Conservation (phyloP, 2,888 invertebrate genomes). For the Caradrina kadenii region DNA sequence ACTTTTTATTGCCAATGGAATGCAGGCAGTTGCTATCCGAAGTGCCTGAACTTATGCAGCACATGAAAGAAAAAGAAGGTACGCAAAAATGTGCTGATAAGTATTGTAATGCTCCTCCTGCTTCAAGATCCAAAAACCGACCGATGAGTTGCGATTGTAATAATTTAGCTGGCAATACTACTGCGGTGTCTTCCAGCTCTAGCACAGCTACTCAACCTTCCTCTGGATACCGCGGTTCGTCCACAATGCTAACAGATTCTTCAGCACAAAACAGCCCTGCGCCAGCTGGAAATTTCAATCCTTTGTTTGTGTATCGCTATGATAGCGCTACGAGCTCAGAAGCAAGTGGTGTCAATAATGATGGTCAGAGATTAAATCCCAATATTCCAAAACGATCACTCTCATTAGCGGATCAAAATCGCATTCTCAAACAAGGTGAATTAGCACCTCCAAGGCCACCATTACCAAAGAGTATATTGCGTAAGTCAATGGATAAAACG, state of each 20-base stretch:
- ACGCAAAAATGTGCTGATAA: slow-evolving; percentile 79
- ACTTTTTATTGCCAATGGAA: slow-evolving; percentile 96
- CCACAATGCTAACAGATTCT: slow-evolving; percentile 95
- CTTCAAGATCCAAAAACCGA: slow-evolving; percentile 90
- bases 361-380: slow-evolving; percentile 86
- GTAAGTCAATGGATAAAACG: slow-evolving; percentile 91
- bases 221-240: slow-evolving; percentile 96
- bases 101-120: slow-evolving; percentile 84
- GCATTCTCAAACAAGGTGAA: slow-evolving; percentile 85
- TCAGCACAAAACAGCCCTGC: slow-evolving; percentile 93
- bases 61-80: slow-evolving; percentile 90
- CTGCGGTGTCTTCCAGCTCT: slow-evolving; percentile 92
- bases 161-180: slow-evolving; percentile 89
- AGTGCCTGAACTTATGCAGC: slow-evolving; percentile 94
- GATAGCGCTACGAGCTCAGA: slow-evolving; percentile 94
- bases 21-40: slow-evolving; percentile 94
- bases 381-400: slow-evolving; percentile 93
- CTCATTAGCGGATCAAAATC: slow-evolving; percentile 90
- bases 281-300: slow-evolving; percentile 91
- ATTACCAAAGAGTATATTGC: slow-evolving; percentile 93
- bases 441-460: slow-evolving; percentile 93
- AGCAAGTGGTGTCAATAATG: slow-evolving; percentile 92
- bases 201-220: slow-evolving; percentile 95
- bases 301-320: slow-evolving; percentile 95
- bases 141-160: slow-evolving; percentile 91